A percentile compares a stretch with the other conserved stretches of the same genome.
Evolutionary conservation across 2,888 invertebrate genomes (phyloP).

Genomic region (Terebella lapidaria): DNA sequence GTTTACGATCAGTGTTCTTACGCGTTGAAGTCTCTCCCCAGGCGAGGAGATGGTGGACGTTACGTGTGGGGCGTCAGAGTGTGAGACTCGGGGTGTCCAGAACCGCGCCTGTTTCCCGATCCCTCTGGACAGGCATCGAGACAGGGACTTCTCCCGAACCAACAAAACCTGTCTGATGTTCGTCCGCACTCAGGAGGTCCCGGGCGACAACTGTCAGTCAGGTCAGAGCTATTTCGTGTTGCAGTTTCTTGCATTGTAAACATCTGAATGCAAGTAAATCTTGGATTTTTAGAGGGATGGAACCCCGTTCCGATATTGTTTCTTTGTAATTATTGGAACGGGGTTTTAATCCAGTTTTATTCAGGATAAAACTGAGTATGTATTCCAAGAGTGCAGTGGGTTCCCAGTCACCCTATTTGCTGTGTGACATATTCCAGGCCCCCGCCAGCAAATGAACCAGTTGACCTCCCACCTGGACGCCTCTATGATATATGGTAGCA

Average conservation of each 20-base stretch:
- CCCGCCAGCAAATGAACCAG: conserved; percentile 75
- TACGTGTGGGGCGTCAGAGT: conserved; percentile 13
- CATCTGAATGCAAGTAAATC: too few relatives aligned
- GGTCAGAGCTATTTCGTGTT: conserved; percentile 8
- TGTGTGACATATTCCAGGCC: conserved; percentile 34
- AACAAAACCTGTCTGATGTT: conserved; percentile 18
- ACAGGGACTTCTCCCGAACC: conserved; percentile 7
- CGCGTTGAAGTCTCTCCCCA: too few relatives aligned
- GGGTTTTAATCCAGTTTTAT: too few relatives aligned
- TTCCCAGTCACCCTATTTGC: too few relatives aligned
- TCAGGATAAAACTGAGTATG: too few relatives aligned
- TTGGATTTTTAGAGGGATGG: too few relatives aligned
- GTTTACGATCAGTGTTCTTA: too few relatives aligned
- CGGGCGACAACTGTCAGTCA: conserved; percentile 9
- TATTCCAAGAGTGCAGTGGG: too few relatives aligned
- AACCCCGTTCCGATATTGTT: too few relatives aligned
- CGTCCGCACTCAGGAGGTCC: conserved; percentile 14
- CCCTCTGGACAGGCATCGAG: conserved; percentile 26
- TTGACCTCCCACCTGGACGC: conserved; percentile 79
- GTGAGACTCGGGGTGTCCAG: conserved; percentile 9
- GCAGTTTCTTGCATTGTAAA: too few relatives aligned
- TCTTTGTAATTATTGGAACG: too few relatives aligned
- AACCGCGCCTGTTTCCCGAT: conserved; percentile 35
- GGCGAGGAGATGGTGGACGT: conserved; percentile 14
- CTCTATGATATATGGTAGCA: conserved; percentile 56